Evolutionary conservation across 2,888 invertebrate genomes (phyloP).

Genomic region (Tenthredo scrophulariae): DNA sequence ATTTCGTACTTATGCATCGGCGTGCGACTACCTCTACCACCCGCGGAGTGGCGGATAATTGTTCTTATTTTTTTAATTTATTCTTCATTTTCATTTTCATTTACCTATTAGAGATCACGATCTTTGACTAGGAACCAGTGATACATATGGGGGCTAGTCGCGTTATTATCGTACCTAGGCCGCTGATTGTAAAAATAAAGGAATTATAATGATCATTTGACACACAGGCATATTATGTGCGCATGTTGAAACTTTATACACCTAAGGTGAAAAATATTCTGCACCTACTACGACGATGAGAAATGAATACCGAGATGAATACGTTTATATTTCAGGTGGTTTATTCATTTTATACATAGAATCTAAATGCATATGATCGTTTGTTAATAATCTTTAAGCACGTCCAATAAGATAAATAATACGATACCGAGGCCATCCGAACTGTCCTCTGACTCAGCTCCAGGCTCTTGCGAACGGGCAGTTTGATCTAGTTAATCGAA

Average conservation of each 20-base stretch:
- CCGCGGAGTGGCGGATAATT: too few relatives aligned
- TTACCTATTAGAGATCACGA: not conserved
- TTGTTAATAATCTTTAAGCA: not conserved
- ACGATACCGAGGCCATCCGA: conserved; percentile 45
- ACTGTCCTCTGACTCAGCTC: conserved; percentile 43
- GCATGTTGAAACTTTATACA: conserved; percentile 21
- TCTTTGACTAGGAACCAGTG: not conserved
- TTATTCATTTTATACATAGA: not conserved
- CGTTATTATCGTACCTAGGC: not conserved
- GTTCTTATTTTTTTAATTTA: too few relatives aligned
- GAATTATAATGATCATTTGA: not conserved
- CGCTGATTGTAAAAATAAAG: not conserved
- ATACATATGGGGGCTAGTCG: not conserved
- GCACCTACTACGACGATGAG: not conserved
- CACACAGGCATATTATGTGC: not conserved
- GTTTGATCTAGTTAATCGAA: conserved; percentile 43
- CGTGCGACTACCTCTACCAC: too few relatives aligned
- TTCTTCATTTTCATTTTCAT: not conserved
- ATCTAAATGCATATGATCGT: too few relatives aligned
- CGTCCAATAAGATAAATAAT: conserved; percentile 24
- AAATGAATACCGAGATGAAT: conserved; percentile 5
- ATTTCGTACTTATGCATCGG: not conserved
- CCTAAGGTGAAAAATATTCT: not conserved
- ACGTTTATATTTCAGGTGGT: conserved; percentile 23
- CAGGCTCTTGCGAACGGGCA: conserved; percentile 13